phyloP scores from a whole-genome alignment of 2,888 invertebrate species.

The Frankliniella intonsa region DNA sequence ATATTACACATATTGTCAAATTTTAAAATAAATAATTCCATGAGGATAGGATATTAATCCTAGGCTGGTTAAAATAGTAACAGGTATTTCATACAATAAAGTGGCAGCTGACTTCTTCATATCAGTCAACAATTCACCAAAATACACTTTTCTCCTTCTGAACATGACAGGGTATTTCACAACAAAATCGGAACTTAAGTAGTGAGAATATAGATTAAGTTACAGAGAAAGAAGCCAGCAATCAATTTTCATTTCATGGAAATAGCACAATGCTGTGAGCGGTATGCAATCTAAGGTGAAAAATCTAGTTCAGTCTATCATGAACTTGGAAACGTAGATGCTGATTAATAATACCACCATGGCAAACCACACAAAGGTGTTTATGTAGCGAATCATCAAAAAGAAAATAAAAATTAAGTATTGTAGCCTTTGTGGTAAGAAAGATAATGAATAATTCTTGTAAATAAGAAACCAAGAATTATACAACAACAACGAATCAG shows the following conservation, averaged over 20 bases:
- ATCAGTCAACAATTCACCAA: neutral
- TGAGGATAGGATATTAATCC: neutral
- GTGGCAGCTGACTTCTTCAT: neutral
- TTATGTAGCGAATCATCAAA: too few relatives aligned
- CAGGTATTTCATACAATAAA: neutral
- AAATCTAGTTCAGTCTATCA: too few relatives aligned
- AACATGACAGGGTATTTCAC: neutral
- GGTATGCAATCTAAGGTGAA: too few relatives aligned
- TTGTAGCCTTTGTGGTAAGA: too few relatives aligned
- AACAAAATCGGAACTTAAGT: neutral
- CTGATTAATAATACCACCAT: too few relatives aligned
- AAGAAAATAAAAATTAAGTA: too few relatives aligned
- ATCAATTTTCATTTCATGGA: neutral
- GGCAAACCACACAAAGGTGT: too few relatives aligned
- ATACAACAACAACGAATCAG: too few relatives aligned
- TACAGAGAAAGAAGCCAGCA: neutral
- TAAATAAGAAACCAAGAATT: too few relatives aligned
- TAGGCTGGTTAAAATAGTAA: neutral
- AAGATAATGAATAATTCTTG: too few relatives aligned
- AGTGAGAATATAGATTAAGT: neutral
- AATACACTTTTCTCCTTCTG: neutral
- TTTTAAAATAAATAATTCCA: conserved; percentile 7
- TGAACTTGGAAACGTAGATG: too few relatives aligned
- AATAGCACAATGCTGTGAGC: too few relatives aligned
- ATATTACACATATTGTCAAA: conserved; percentile 2